Base-by-base conservation (phyloP, 1,140 invertebrate genomes). In the Eriocheir sinensis region DNA sequence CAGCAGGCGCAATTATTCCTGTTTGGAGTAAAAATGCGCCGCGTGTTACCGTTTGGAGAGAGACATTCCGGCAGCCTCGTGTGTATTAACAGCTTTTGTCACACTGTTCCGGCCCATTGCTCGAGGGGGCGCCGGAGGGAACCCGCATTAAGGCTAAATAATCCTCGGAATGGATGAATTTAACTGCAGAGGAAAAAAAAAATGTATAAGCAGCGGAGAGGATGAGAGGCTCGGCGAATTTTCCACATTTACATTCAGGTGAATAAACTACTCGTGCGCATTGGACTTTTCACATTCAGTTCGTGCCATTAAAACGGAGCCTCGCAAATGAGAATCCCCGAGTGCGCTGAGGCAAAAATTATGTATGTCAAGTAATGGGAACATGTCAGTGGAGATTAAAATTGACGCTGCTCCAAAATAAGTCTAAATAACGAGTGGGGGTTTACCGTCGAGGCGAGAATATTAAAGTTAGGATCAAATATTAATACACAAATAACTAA, bases 161-260 rank as follows among this genome's bases (percentile, higher is more conserved):
- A 3, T 72, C 27, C 38, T 36, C 21, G n/a, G 27, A 36, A 72
- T 90, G n/a, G 36, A 90, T 41, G 41, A 41, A 72, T 34, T 48
- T 32, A 34, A 90, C 60, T 90, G 89, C 72, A 72, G 60, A 21
- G 60, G 60, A 72, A 72, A 53, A 72, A 72, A n/a, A n/a, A 72
- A 72, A 72, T 72, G 60, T n/a, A n/a, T n/a, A n/a, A n/a, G n/a
- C n/a, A n/a, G n/a, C n/a, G n/a, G n/a, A n/a, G n/a, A n/a, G n/a
- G n/a, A n/a, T n/a, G n/a, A 21, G 60, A 72, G 60, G 21, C 60
- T 72, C 27, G 60, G n/a, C 60, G n/a, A 0, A n/a, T 72, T 72
- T 72, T 72, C n/a, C 60, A 21, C 60, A 72, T 72, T 72, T n/a
- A 21, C 21, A 72, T 72, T 72, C n/a, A 72, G 27, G 21, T 72